phyloP scores from a whole-genome alignment of 2,113 vertebrate genomes.

The Gasterosteus nipponicus region DNA sequence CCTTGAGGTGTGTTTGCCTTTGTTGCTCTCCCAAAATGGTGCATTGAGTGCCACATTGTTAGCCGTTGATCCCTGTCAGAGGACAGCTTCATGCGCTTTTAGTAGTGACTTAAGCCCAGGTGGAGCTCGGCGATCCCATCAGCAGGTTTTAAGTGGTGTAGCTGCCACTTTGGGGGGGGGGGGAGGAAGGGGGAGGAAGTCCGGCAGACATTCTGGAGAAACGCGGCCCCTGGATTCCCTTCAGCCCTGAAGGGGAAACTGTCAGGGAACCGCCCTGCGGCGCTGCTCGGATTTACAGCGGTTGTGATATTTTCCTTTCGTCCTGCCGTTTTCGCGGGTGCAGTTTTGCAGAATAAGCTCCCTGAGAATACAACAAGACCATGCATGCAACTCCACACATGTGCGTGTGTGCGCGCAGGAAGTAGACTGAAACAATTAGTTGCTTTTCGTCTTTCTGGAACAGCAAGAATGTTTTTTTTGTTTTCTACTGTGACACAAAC shows the following conservation, averaged over 20 bases:
- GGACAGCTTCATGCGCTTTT: slow-evolving; percentile 49
- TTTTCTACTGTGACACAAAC: slow-evolving; percentile 17
- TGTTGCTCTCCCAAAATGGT: slow-evolving; percentile 69
- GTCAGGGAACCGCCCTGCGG: slow-evolving; percentile 37
- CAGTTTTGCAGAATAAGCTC: slow-evolving; percentile 4
- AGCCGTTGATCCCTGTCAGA: slow-evolving; percentile 60
- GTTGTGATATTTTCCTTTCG: background rate
- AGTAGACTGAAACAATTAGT: slow-evolving; percentile 36
- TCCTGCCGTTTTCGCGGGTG: slow-evolving; percentile 3
- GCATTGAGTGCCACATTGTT: slow-evolving; percentile 57
- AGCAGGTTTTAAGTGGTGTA: slow-evolving; percentile 44
- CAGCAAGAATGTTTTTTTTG: background rate
- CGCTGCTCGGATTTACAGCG: background rate
- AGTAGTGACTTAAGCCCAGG: slow-evolving; percentile 47
- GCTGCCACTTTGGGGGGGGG: slow-evolving; percentile 50
- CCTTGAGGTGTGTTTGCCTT: slow-evolving; percentile 76
- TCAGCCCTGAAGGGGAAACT: slow-evolving; percentile 1
- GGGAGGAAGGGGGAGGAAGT: slow-evolving; percentile 48
- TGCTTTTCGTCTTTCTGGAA: slow-evolving; percentile 38
- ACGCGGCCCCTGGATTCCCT: slow-evolving; percentile 9
- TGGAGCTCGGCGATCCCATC: slow-evolving; percentile 36
- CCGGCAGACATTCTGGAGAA: slow-evolving; percentile 46
- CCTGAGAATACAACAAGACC: slow-evolving; percentile 30
- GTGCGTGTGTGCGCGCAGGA: background rate
- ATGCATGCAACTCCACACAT: slow-evolving; percentile 12